Evolutionary conservation across 2,797 vertebrate species (phyloP).

Genomic region (Mus minutoides): DNA sequence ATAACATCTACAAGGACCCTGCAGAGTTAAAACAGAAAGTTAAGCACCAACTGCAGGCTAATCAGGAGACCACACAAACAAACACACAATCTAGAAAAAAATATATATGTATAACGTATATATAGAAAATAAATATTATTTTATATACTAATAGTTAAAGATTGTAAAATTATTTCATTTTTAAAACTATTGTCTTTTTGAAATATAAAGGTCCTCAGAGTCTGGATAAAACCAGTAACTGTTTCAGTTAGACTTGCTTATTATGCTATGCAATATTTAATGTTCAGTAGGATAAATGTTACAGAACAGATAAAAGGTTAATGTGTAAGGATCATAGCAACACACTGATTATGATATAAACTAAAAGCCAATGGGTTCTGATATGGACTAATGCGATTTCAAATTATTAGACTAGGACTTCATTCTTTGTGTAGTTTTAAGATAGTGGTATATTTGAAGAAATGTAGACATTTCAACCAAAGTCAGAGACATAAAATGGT

Average conservation of each 20-base stretch:
- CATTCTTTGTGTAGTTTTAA: slow-evolving; percentile 13
- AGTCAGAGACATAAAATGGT: neutral
- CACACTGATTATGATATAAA: neutral
- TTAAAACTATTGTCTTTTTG: slow-evolving; percentile 80
- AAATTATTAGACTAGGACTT: neutral
- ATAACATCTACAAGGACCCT: slow-evolving; percentile 85
- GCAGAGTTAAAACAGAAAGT: slow-evolving; percentile 84
- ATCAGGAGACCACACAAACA: slow-evolving; percentile 71
- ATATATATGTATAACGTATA: neutral
- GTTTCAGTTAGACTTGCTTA: slow-evolving; percentile 81
- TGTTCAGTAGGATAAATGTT: slow-evolving; percentile 41
- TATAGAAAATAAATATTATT: neutral
- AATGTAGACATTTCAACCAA: slow-evolving; percentile 38
- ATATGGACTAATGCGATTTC: slow-evolving; percentile 3
- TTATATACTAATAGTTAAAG: slow-evolving; percentile 82
- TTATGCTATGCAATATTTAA: slow-evolving; percentile 78
- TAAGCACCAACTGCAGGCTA: slow-evolving; percentile 75
- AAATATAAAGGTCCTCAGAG: slow-evolving; percentile 75
- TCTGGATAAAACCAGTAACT: slow-evolving; percentile 81
- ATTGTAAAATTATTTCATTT: slow-evolving; percentile 74
- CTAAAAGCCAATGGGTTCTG: slow-evolving; percentile 43
- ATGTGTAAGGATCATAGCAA: neutral
- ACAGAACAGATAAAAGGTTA: neutral
- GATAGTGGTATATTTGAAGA: slow-evolving; percentile 34
- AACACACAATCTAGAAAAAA: neutral